Percentiles rank a stretch among this genome's conserved stretches.
phyloP scores from a whole-genome alignment of 2,113 vertebrate species.

The Hippocampus barbouri region DNA sequence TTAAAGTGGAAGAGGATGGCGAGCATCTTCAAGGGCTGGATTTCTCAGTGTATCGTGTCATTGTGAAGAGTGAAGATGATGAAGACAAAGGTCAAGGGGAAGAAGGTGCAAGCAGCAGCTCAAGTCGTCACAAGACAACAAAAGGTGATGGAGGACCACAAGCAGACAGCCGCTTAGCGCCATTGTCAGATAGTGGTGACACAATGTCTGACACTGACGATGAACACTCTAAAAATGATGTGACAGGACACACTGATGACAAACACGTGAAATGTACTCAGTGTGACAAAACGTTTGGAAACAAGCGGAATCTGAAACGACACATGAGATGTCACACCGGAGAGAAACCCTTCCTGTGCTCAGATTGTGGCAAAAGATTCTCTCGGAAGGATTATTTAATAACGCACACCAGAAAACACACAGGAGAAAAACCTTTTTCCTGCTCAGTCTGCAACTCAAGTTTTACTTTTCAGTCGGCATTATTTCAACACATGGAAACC shows the following conservation, averaged over 20 bases:
- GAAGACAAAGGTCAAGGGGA: not conserved
- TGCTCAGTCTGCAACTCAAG: not conserved
- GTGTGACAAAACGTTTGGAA: not conserved
- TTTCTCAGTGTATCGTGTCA: not conserved
- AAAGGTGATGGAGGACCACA: not conserved
- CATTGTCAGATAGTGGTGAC: not conserved
- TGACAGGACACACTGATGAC: not conserved
- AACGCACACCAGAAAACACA: not conserved
- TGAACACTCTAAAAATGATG: not conserved
- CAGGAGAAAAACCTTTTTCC: not conserved
- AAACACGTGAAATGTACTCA: not conserved
- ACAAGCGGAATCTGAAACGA: not conserved
- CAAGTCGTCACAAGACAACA: not conserved
- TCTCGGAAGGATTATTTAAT: conserved; percentile 1
- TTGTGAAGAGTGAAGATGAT: not conserved
- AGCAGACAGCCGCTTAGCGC: not conserved
- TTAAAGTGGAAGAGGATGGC: not conserved
- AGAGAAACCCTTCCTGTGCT: not conserved
- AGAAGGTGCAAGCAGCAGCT: not conserved
- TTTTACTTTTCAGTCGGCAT: not conserved
- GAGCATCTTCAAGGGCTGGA: not conserved
- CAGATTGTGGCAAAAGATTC: not conserved
- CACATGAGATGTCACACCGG: not conserved
- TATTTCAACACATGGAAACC: not conserved
- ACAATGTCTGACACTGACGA: not conserved